Conservation (phyloP, 2,888 invertebrate species). For the Brachyopa scutellaris region DNA sequence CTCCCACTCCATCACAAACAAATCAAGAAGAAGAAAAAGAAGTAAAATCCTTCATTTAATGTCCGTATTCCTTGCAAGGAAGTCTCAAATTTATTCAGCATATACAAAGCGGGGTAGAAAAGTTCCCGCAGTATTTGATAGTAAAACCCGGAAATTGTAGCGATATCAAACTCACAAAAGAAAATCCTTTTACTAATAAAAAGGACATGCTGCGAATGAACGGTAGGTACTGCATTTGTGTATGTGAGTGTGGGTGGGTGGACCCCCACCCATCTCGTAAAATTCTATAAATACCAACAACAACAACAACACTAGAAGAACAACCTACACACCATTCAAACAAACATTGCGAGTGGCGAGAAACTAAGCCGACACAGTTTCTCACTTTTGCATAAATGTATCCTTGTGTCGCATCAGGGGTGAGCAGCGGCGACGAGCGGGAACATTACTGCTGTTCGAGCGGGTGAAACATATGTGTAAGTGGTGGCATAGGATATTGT, state of each 20-base stretch:
- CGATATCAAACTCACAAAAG: slow-evolving; percentile 40
- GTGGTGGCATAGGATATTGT: slow-evolving; percentile 41
- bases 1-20: no score
- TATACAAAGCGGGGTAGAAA: slow-evolving; percentile 25
- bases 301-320: background rate
- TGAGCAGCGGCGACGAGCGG: background rate
- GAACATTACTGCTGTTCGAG: background rate
- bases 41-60: slow-evolving; percentile 50
- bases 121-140: slow-evolving; percentile 50
- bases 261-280: slow-evolving; percentile 6
- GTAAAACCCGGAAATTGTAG: slow-evolving; percentile 50
- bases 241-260: background rate
- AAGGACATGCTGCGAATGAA: slow-evolving; percentile 26
- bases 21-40: slow-evolving; percentile 35
- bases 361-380: slow-evolving; percentile 52
- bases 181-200: slow-evolving; percentile 51
- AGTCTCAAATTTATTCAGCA: slow-evolving; percentile 46
- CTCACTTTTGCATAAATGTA: slow-evolving; percentile 47
- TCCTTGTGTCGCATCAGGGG: background rate
- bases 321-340: slow-evolving; percentile 7
- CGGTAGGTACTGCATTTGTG: background rate
- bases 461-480: slow-evolving; percentile 32
- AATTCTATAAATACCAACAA: slow-evolving; percentile 35
- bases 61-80: slow-evolving; percentile 31
- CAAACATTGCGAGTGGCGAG: background rate